Evolutionary conservation across 1,140 invertebrate genomes (phyloP).

Genomic region (Drosophila cardini): DNA sequence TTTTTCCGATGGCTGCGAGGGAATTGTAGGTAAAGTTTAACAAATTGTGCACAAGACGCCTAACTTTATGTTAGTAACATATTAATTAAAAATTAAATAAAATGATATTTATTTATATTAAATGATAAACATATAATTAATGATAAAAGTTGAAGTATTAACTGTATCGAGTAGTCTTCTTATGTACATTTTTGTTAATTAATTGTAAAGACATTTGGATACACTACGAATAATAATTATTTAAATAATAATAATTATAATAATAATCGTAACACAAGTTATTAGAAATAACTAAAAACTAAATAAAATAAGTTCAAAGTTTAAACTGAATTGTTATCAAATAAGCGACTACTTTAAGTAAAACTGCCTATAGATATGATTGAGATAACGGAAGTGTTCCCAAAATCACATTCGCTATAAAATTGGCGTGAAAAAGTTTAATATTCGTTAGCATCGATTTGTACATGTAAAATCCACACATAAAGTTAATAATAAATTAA

Average conservation of each 20-base stretch:
- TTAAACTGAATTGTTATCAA: constrained; percentile 44
- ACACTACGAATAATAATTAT: constrained; percentile 6
- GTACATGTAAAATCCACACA: constrained; percentile 74
- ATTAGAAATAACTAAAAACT: constrained; percentile 80
- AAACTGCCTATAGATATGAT: constrained; percentile 27
- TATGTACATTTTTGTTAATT: constrained; percentile 72
- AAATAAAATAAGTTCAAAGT: constrained; percentile 41
- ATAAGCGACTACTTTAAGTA: constrained; percentile 54
- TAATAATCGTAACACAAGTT: constrained; percentile 41
- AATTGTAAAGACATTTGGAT: constrained; percentile 74
- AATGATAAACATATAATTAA: background rate
- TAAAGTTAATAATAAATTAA: constrained; percentile 62
- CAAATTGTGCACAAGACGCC: constrained; percentile 18
- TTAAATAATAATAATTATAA: background rate
- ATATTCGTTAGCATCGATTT: constrained; percentile 68
- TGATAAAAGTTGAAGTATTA: constrained; percentile 8
- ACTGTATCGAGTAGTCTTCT: constrained; percentile 28
- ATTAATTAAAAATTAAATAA: background rate
- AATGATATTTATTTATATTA: constrained; percentile 8
- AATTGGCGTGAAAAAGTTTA: constrained; percentile 32
- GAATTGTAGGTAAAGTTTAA: constrained; percentile 63
- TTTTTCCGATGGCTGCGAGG: constrained; percentile 33
- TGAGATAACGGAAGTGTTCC: background rate
- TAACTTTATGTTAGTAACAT: constrained; percentile 15
- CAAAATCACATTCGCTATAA: background rate